Evolutionary conservation across 2,113 vertebrate species (phyloP).

Genomic region (Neolamprologus sp.): DNA sequence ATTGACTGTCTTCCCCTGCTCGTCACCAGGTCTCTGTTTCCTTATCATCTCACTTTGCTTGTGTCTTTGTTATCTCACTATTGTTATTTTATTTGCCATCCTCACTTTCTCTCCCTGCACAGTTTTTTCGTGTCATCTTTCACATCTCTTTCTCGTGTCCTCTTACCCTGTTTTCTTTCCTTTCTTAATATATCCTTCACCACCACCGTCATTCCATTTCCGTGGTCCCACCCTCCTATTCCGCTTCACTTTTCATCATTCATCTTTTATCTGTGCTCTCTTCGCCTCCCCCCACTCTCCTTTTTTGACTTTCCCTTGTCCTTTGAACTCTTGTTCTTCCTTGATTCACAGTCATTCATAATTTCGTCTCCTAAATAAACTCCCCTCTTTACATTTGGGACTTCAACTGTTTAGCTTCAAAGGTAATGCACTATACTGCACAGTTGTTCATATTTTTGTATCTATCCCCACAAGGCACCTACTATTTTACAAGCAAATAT

Average conservation of each 20-base stretch:
- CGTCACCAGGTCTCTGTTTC: neutral
- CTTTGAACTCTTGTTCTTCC: neutral
- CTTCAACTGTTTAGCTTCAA: neutral
- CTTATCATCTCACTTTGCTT: neutral
- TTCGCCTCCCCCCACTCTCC: neutral
- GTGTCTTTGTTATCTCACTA: neutral
- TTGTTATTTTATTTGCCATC: neutral
- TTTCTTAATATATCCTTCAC: neutral
- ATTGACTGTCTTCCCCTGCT: constrained; percentile 2
- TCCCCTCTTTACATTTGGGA: neutral
- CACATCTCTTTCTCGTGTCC: neutral
- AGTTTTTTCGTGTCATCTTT: neutral
- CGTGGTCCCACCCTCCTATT: neutral
- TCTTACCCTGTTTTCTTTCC: neutral
- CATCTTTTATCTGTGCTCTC: neutral
- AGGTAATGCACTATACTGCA: neutral
- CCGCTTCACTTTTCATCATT: neutral
- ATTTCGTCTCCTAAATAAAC: neutral
- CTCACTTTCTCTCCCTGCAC: neutral
- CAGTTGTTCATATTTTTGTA: neutral
- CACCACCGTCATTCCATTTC: neutral
- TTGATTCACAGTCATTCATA: neutral
- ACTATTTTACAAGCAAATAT: neutral
- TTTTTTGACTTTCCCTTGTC: neutral
- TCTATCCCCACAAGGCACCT: neutral